A percentile compares a stretch with the other conserved stretches of the same genome.
Conservation (phyloP, 2,888 invertebrate species). For the Panorpa germanica region DNA sequence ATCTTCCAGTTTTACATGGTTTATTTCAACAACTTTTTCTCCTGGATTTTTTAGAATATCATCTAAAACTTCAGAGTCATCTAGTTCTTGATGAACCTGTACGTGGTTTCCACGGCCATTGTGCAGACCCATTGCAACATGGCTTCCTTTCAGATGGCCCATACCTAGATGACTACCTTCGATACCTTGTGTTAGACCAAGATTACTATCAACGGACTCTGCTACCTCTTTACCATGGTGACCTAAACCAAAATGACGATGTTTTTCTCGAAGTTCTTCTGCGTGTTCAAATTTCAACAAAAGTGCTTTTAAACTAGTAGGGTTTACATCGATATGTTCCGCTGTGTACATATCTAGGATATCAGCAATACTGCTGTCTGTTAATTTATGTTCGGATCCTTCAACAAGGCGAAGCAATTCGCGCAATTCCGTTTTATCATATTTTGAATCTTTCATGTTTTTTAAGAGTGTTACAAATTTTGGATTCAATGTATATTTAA, state of each 20-base stretch:
- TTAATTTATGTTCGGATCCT: slow-evolving; percentile 16
- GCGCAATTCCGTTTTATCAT: slow-evolving; percentile 18
- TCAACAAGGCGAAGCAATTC: slow-evolving; percentile 19
- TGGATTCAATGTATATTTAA: slow-evolving; percentile 11
- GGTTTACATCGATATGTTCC: slow-evolving; percentile 19
- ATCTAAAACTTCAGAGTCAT: too few species aligned
- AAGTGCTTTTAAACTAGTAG: slow-evolving; percentile 18
- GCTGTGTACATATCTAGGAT: slow-evolving; percentile 20
- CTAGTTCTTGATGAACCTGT: slow-evolving; percentile 15
- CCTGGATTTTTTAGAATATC: slow-evolving; percentile 17
- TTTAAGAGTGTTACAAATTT: slow-evolving; percentile 13
- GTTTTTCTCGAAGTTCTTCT: slow-evolving; percentile 11
- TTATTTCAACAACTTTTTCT: slow-evolving; percentile 18
- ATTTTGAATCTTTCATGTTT: slow-evolving; percentile 16
- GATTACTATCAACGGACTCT: slow-evolving; percentile 1
- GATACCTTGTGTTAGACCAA: slow-evolving; percentile 14
- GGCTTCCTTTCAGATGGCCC: slow-evolving; percentile 16
- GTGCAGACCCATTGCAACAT: slow-evolving; percentile 19
- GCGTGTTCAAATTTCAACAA: slow-evolving; percentile 17
- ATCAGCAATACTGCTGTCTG: slow-evolving; percentile 19
- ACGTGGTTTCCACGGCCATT: slow-evolving; percentile 11
- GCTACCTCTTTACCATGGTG: too few species aligned
- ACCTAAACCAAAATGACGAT: slow-evolving; percentile 15
- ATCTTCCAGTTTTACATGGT: slow-evolving; percentile 10
- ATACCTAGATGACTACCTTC: slow-evolving; percentile 17